Evolutionary conservation across 2,888 invertebrate species (phyloP).

Genomic region (Seira musarum): DNA sequence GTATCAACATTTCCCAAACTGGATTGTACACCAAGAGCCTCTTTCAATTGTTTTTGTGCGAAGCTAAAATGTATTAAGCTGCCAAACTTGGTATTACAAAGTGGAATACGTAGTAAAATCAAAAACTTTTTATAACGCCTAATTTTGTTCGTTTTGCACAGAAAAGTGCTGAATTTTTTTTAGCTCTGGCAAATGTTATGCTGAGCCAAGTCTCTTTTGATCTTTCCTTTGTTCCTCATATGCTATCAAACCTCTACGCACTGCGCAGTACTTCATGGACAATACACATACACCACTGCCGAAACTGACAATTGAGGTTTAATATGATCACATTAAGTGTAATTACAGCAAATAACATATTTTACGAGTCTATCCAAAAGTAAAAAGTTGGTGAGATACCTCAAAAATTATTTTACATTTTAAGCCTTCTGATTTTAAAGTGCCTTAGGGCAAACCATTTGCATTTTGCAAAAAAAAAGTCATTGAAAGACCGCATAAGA

Average conservation of each 20-base stretch:
- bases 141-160: neutral
- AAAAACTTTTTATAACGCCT: no score
- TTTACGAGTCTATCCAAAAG: constrained; percentile 1
- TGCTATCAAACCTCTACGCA: neutral
- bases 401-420: neutral
- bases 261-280: no score
- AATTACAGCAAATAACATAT: constrained; percentile 28
- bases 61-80: no score
- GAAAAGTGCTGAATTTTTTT: constrained; percentile 16
- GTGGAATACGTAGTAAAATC: no score
- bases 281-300: no score
- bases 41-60: constrained; percentile 24
- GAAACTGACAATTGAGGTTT: neutral
- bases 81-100: no score
- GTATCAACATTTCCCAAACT: no score
- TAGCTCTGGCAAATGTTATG: neutral
- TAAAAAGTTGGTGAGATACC: no score
- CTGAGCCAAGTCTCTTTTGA: no score
- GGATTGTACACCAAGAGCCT: no score
- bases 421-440: neutral
- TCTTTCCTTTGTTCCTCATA: neutral
- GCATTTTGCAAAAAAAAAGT: neutral
- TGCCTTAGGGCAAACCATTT: neutral
- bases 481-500: neutral
- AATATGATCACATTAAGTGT: constrained; percentile 39